phyloP scores from a whole-genome alignment of 2,888 invertebrate species.

The Eledone cirrhosa region DNA sequence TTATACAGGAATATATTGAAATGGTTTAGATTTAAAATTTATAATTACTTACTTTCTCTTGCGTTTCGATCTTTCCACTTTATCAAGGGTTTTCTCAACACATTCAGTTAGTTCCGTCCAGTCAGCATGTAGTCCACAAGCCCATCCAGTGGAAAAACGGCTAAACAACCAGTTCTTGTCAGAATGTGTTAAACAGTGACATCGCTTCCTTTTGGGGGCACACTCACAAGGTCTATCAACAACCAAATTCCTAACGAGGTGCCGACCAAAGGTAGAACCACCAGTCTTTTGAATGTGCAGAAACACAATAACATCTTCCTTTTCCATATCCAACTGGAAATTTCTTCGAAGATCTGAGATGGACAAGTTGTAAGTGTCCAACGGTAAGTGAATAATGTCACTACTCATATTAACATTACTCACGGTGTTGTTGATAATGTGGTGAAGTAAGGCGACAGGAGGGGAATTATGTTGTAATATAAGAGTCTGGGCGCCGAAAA shows the following conservation, averaged over 20 bases:
- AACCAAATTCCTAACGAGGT: slow-evolving; percentile 94
- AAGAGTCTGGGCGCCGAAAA: background rate
- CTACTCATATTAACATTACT: background rate
- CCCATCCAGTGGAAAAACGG: slow-evolving; percentile 65
- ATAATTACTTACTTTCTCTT: slow-evolving; percentile 71
- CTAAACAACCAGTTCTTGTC: slow-evolving; percentile 81
- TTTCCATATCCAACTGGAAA: slow-evolving; percentile 67
- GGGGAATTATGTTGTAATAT: slow-evolving; percentile 5
- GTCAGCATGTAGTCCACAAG: slow-evolving; percentile 95
- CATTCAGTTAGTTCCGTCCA: slow-evolving; percentile 85
- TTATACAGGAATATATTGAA: too few species aligned
- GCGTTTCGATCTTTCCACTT: slow-evolving; percentile 84
- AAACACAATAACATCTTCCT: slow-evolving; percentile 96
- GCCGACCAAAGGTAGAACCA: slow-evolving; percentile 94
- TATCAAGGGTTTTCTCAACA: slow-evolving; percentile 84
- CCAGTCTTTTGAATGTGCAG: slow-evolving; percentile 99
- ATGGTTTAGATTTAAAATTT: too few species aligned
- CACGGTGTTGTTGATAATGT: background rate
- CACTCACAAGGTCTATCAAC: slow-evolving; percentile 92
- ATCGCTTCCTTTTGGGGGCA: slow-evolving; percentile 85
- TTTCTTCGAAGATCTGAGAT: slow-evolving; percentile 79
- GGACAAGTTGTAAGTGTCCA: background rate
- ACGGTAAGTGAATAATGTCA: background rate
- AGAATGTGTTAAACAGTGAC: slow-evolving; percentile 56
- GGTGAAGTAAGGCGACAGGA: background rate